Conservation (phyloP, 2,888 invertebrate genomes). For the Eilema sororculum region DNA sequence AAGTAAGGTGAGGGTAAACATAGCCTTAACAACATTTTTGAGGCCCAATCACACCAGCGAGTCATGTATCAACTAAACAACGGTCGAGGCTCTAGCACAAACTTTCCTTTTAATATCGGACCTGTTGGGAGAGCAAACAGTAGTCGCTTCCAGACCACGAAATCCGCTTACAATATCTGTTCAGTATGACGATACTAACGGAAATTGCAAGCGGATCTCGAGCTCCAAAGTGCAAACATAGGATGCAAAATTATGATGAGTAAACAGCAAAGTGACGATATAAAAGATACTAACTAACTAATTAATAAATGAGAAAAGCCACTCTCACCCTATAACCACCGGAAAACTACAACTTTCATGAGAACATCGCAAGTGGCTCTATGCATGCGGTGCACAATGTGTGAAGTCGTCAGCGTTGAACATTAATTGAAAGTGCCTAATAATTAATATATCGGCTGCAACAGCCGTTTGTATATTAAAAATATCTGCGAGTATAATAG, state of each 20-base stretch:
- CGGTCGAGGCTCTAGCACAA: too few species aligned
- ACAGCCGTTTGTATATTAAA: not conserved
- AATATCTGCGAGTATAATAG: not conserved
- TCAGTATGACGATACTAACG: too few species aligned
- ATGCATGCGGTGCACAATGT: constrained; percentile 1
- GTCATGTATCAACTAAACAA: too few species aligned
- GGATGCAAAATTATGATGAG: not conserved
- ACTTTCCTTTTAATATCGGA: too few species aligned
- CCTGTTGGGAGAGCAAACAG: too few species aligned
- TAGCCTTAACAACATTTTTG: too few species aligned
- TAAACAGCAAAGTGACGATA: not conserved
- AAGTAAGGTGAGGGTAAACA: not conserved
- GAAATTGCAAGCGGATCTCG: too few species aligned
- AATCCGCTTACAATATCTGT: too few species aligned
- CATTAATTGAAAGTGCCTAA: not conserved
- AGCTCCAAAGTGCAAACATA: too few species aligned
- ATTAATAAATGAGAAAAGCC: not conserved
- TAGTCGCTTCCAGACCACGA: too few species aligned
- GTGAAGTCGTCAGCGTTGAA: not conserved
- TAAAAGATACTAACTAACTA: not conserved
- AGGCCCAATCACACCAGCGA: too few species aligned
- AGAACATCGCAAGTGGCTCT: not conserved
- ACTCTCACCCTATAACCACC: not conserved
- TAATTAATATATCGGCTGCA: not conserved
- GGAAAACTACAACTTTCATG: not conserved